phyloP scores from a whole-genome alignment of 1,140 invertebrate genomes.

The Drosophila lowei region DNA sequence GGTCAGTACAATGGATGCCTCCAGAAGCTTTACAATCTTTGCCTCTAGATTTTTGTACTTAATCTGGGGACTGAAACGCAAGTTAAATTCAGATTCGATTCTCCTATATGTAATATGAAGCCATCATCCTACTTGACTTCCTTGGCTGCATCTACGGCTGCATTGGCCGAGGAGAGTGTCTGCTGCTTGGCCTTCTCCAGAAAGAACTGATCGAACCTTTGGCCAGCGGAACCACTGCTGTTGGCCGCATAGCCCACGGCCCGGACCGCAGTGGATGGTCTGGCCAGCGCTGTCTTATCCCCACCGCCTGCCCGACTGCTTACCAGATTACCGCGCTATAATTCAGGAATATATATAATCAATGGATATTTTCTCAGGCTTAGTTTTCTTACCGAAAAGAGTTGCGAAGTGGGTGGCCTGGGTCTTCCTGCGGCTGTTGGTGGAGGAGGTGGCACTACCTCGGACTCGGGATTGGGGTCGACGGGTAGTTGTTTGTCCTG shows the following conservation, averaged over 20 bases:
- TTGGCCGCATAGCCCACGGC: constrained; percentile 96
- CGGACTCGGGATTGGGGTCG: constrained; percentile 2
- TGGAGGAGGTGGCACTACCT: constrained; percentile 56
- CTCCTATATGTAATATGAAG: no score
- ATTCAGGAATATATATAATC: background rate
- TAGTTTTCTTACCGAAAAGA: constrained; percentile 63
- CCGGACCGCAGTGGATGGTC: constrained; percentile 97
- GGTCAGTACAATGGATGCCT: constrained; percentile 90
- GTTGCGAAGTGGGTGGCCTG: constrained; percentile 72
- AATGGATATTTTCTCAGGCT: background rate
- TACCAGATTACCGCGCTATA: constrained; percentile 70
- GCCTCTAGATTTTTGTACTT: constrained; percentile 92
- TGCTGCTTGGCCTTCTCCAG: constrained; percentile 86
- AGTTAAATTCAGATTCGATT: background rate
- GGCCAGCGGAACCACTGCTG: constrained; percentile 81
- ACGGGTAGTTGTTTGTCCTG: no score
- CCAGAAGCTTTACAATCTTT: constrained; percentile 92
- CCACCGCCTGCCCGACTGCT: constrained; percentile 65
- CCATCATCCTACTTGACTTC: constrained; percentile 84
- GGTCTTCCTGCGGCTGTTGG: constrained; percentile 75
- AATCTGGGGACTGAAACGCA: constrained; percentile 86
- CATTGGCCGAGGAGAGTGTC: constrained; percentile 66
- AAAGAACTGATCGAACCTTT: constrained; percentile 90
- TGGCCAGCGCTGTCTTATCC: constrained; percentile 80
- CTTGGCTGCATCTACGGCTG: constrained; percentile 86